Percentiles rank a stretch among this genome's conserved stretches.
phyloP scores from a whole-genome alignment of 2,113 vertebrate species.

The Aspiorhynchus laticeps region DNA sequence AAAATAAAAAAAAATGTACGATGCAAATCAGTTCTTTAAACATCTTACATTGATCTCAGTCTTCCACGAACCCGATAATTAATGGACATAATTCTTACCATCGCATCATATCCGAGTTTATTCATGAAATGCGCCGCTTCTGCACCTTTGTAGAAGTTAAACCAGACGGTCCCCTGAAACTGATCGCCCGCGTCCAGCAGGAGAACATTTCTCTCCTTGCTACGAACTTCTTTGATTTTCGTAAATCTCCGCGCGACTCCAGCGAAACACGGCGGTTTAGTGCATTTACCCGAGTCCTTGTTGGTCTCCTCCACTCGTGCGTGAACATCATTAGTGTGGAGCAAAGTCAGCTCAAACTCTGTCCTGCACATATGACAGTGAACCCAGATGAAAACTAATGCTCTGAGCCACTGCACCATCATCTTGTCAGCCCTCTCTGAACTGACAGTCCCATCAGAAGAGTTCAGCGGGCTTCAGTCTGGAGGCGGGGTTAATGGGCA shows the following conservation, averaged over 20 bases:
- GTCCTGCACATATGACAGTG: conserved; percentile 29
- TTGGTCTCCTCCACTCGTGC: conserved; percentile 84
- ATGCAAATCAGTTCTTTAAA: neutral
- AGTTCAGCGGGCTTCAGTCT: neutral
- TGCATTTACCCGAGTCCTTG: conserved; percentile 74
- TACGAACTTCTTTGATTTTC: conserved; percentile 70
- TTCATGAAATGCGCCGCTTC: conserved; percentile 91
- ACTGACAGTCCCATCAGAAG: neutral
- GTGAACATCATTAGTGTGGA: conserved; percentile 95
- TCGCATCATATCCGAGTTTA: conserved; percentile 83
- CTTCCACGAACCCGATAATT: too few relatives aligned
- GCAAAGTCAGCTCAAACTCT: conserved; percentile 80
- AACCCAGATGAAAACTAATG: conserved; percentile 40
- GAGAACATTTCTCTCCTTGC: conserved; percentile 75
- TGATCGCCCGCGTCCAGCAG: conserved; percentile 93
- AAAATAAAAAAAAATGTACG: too few relatives aligned
- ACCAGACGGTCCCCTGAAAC: conserved; percentile 93
- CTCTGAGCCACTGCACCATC: neutral
- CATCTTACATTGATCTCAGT: neutral
- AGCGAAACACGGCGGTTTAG: conserved; percentile 74
- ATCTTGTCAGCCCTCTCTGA: neutral
- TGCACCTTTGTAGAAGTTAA: conserved; percentile 83
- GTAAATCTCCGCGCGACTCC: conserved; percentile 82
- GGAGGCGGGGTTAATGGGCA: neutral
- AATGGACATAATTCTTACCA: conserved; percentile 74